Percentiles rank a stretch among this genome's conserved stretches.
phyloP scores from a whole-genome alignment of 2,888 invertebrate species.

The Calameuta filiformis region DNA sequence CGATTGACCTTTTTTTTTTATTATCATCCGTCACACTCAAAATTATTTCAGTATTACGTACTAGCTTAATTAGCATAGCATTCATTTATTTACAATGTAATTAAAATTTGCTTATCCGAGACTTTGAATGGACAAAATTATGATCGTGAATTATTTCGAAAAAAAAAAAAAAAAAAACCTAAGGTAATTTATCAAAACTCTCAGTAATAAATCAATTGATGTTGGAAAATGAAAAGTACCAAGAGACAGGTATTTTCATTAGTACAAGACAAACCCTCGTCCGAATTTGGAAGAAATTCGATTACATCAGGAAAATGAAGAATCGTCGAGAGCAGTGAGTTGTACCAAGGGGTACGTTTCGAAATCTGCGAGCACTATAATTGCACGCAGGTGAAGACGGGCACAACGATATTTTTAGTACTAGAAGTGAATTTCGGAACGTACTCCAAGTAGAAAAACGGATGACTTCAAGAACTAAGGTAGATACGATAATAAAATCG shows the following conservation, averaged over 20 bases:
- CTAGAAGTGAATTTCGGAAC: not conserved
- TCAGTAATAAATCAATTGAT: not conserved
- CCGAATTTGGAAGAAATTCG: not conserved
- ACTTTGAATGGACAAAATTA: not conserved
- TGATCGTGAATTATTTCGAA: not conserved
- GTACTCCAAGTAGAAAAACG: not conserved
- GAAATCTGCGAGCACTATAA: not conserved
- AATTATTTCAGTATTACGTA: not conserved
- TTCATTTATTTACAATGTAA: slow-evolving; percentile 26
- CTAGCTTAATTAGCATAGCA: slow-evolving; percentile 1
- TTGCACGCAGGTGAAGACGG: not conserved
- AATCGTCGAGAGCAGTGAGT: not conserved
- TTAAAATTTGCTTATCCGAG: not conserved
- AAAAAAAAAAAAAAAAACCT: not conserved
- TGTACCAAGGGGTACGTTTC: not conserved
- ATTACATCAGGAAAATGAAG: not conserved
- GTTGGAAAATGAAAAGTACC: not conserved
- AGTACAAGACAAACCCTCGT: not conserved
- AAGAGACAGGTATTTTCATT: not conserved
- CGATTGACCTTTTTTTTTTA: slow-evolving; percentile 5
- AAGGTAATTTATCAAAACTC: not conserved
- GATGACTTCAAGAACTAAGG: not conserved
- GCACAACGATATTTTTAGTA: not conserved
- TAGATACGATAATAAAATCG: slow-evolving; percentile 1
- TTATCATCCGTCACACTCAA: slow-evolving; percentile 1